Evolutionary conservation across 2,888 invertebrate genomes (phyloP), one percentile per base, ranked within the genome.

Genomic region (Bombylius discolor): DNA sequence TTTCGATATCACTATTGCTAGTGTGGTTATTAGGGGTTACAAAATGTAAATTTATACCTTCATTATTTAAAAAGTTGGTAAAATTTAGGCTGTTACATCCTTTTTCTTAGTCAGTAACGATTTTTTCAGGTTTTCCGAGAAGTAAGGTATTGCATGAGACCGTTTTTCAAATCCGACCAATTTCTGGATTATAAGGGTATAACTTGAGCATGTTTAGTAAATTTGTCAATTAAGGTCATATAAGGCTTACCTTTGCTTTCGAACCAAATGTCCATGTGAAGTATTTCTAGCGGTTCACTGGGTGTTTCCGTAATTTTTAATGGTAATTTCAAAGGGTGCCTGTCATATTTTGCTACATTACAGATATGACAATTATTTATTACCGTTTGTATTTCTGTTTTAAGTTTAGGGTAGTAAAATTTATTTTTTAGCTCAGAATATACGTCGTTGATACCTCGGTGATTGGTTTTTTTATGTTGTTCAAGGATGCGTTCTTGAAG

Each of bases 101-200:
- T 23, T 23, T 23, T 23, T 23, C 23, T 3, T 23, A 3, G 23
- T 23, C 23, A 23, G 50, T 47, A 11, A 57, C 46, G 31, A 58
- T 54, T 48, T 57, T 57, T 51, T 3, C 11, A n/a, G 56, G 59
- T 53, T 58, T 59, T 2, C 57, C 61, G 11, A 55, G 49, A 55
- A 44, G 50, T 53, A 33, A 61, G 53, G 7, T 54, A 51, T 56
- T 56, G 56, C 44, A 44, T 56, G n/a, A 58, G 23, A 34, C 14
- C 51, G n/a, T 50, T 50, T 47, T 51, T 51, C n/a, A 55, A n/a
- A 47, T 55, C 51, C 3, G 12, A 5, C 55, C 51, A 51, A 47
- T 31, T 51, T 33, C 55, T 55, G 31, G 48, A 47, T 32, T 51
- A 36, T 31, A 55, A 9, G 4, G 55, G 51, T 51, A 55, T 55